Base-by-base conservation (phyloP, 2,797 vertebrate genomes). In the Caiman crocodilus region DNA sequence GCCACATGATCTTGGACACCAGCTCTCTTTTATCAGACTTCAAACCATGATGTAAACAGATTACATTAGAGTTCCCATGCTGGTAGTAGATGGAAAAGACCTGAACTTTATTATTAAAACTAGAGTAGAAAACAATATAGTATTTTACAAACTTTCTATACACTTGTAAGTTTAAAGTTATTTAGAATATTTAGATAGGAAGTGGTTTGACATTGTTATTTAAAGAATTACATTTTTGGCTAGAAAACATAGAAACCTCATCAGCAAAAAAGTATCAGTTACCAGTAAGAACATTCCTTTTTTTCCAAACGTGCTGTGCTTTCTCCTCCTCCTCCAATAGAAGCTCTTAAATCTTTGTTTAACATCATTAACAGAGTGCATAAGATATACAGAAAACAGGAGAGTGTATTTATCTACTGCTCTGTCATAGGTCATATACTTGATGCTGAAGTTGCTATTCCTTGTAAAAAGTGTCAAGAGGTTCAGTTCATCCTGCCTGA, bases 1-100 rank as follows among this genome's bases (percentile, higher is more conserved):
- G 60, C 94, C 89, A 95, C 90, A 93, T 90, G 81, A 17, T 67
- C 90, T 96, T 93, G 80, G 61, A 87, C 5, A 92, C 65, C 25
- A 93, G 59, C 76, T 63, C 32, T 14, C 89, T 95, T 83, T 84
- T 73, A 59, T 85, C 79, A 74, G 76, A 85, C 88, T 96, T 42
- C 63, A 86, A 85, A 57, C 59, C 82, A 90, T 4, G 3, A n/a
- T 58, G 50, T 55, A 56, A 79, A 82, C 85, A 76, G 85, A 90
- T 79, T 81, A 23, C 30, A 18, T 63, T 60, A 86, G 82, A 83
- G 87, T 32, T 64, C 60, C 3, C 61, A 21, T 20, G 56, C 3
- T 42, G 84, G 35, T 71, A 94, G 84, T n/a, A 50, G 57, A 20
- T n/a, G 30, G 4, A 42, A 84, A 58, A 74, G 76, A 76, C 9